Evolutionary conservation across 2,113 vertebrate species (phyloP).

Genomic region (Rynchops niger): DNA sequence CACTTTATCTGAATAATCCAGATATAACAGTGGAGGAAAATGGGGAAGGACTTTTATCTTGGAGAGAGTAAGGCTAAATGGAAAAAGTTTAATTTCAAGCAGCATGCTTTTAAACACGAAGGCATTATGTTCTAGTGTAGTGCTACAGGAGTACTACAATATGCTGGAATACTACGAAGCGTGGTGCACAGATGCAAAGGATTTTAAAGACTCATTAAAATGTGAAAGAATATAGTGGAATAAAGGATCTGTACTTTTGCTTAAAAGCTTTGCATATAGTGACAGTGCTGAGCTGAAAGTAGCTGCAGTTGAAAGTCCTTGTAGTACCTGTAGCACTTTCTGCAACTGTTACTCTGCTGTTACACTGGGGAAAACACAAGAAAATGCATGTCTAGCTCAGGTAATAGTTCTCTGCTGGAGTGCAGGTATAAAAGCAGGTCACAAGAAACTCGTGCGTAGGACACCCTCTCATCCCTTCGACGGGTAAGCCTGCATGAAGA

Average conservation of each 20-base stretch:
- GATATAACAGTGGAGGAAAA: background rate
- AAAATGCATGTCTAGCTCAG: background rate
- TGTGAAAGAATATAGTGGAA: background rate
- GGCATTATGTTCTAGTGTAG: background rate
- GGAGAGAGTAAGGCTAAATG: background rate
- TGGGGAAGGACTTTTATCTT: background rate
- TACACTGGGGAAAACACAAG: background rate
- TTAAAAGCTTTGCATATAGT: background rate
- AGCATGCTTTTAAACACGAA: background rate
- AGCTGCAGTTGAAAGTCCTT: background rate
- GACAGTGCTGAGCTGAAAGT: background rate
- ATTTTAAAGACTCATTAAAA: constrained; percentile 6
- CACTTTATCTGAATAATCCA: background rate
- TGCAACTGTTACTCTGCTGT: background rate
- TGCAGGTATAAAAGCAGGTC: background rate
- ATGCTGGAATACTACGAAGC: constrained; percentile 7
- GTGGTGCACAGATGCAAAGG: background rate
- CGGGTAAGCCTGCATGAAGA: background rate
- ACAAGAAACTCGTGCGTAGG: background rate
- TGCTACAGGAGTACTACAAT: background rate
- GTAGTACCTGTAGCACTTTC: background rate
- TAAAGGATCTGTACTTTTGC: background rate
- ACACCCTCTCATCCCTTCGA: background rate
- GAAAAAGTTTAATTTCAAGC: constrained; percentile 29
- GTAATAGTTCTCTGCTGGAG: background rate